These are phyloP conservation scores for Entomobrya proxima DNA, from an alignment of 2,888 invertebrate species.

Conservation along the genomic window DNA sequence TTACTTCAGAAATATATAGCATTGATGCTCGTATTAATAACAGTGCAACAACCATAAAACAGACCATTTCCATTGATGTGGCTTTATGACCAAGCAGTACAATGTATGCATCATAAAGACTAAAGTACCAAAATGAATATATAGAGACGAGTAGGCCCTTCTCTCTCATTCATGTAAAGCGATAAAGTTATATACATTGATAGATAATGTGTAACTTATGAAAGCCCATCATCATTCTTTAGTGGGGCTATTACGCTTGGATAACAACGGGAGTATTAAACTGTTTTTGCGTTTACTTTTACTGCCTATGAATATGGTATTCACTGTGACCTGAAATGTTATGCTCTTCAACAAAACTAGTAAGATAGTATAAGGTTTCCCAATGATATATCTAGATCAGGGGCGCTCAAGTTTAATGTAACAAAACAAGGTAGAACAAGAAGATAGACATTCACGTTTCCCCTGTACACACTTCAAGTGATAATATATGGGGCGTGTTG, in stretches of 20 bases:
- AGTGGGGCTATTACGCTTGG: conserved; percentile 37
- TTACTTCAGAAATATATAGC: not conserved
- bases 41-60: conserved; percentile 49
- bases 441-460: too few species aligned
- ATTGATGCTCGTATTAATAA: conserved; percentile 37
- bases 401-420: too few species aligned
- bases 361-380: too few species aligned
- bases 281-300: conserved; percentile 38
- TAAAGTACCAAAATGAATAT: not conserved
- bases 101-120: not conserved
- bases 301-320: conserved; percentile 37
- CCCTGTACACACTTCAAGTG: not conserved
- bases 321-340: conserved; percentile 27
- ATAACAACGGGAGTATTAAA: conserved; percentile 55
- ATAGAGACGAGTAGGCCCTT: not conserved
- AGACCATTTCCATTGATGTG: conserved; percentile 49
- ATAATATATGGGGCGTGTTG: not conserved
- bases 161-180: too few species aligned
- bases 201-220: not conserved
- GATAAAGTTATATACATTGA: not conserved
- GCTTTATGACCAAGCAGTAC: conserved; percentile 28
- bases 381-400: too few species aligned
- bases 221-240: conserved; percentile 10
- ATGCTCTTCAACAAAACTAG: too few species aligned
- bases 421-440: too few species aligned